These are phyloP conservation scores for Apis dorsata DNA, from an alignment of 1,140 invertebrate genomes.

Conservation along the genomic window DNA sequence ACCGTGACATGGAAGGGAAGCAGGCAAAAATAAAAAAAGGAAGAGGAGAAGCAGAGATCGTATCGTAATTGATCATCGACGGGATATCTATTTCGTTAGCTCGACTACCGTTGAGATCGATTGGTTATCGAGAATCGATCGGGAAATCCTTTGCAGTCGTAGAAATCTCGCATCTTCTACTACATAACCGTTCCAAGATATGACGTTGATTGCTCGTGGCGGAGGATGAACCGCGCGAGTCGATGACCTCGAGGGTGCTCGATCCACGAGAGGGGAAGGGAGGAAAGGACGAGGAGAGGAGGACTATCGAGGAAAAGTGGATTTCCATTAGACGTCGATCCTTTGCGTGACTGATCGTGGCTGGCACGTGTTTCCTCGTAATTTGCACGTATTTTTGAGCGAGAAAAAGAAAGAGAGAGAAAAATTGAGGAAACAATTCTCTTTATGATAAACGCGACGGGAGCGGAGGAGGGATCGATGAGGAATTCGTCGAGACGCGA, in stretches of 20 bases:
- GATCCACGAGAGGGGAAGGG: constrained; percentile 34
- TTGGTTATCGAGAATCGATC: constrained; percentile 66
- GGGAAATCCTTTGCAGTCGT: constrained; percentile 49
- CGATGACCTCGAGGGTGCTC: constrained; percentile 53
- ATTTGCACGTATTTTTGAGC: neutral
- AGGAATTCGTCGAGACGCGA: too few relatives aligned
- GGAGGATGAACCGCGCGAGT: constrained; percentile 60
- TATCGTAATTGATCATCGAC: constrained; percentile 56
- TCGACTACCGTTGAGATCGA: constrained; percentile 48
- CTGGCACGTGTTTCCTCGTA: constrained; percentile 3
- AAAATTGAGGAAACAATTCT: neutral
- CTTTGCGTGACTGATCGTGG: constrained; percentile 3
- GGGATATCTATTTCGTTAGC: constrained; percentile 58
- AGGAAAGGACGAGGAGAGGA: constrained; percentile 1
- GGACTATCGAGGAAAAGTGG: constrained; percentile 34
- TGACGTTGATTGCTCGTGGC: constrained; percentile 67
- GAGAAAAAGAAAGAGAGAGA: constrained; percentile 13
- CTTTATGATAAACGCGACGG: neutral
- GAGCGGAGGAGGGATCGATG: neutral
- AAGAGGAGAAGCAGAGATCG: neutral
- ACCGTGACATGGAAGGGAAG: neutral
- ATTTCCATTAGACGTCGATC: constrained; percentile 50
- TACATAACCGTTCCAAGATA: constrained; percentile 61
- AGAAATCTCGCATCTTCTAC: constrained; percentile 44
- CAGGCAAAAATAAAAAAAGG: constrained; percentile 1